Base-by-base conservation (phyloP, 2,888 invertebrate species). In the Helicoverpa assulta region DNA sequence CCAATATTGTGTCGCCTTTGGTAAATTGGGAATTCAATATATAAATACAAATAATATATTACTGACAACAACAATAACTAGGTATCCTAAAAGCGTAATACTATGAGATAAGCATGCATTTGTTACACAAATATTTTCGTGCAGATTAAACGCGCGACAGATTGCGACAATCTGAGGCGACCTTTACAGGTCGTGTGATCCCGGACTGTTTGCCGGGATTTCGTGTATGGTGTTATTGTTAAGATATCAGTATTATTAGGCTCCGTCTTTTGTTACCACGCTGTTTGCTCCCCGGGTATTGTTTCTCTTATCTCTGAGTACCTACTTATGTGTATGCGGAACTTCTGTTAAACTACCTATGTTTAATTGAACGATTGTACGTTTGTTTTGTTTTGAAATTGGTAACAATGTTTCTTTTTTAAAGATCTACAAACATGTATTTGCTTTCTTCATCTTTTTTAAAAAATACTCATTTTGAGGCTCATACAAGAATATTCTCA, bases 161-260 rank as follows among this genome's bases (percentile, higher is more conserved):
- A 19, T 8, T 12, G 0, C 21, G 8, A 8, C 18, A 16, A 16
- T 77, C 56, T 70, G 70, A 19, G 47, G 5, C 0, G 7, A 26
- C 59, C 70, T 40, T 68, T 60, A 74, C 54, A 53, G 47, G 14
- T 59, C 59, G 43, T 65, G 58, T 53, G 66, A 51, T 12, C 61
- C n/a, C 47, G 54, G 37, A n/a, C 40, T 47, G 52, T 29, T 52
- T 12, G 60, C 67, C 29, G n/a, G 51, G 69, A 69, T 79, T 74
- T 47, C 59, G 58, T 63, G 50, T 70, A 51, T 76, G 66, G 61
- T 62, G 67, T 80, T 80, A 72, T 80, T 80, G 77, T 76, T 71
- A 56, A 71, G 63, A 67, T 76, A 71, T 76, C 67, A 72, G 65
- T 55, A 58, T 80, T 76, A 76, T 80, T 67, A 80, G 72, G 77